Conservation (phyloP, 2,888 invertebrate species). For the Petrolisthes manimaculis region DNA sequence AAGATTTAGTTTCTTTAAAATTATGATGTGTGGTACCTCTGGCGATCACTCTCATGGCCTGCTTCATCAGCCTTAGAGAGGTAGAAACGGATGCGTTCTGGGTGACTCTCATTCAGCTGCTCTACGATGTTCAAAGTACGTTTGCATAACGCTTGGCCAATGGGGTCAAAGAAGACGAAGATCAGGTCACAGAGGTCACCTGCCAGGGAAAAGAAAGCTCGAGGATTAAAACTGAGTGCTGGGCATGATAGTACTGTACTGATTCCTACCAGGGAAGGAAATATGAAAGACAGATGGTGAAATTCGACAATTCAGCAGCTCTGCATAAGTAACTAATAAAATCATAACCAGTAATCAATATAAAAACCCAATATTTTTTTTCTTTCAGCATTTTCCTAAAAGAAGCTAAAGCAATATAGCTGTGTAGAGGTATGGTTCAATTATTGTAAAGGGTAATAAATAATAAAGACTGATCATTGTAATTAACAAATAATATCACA, state of each 20-base stretch:
- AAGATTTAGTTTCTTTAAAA: no score
- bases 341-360: no score
- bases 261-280: neutral
- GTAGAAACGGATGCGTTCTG: slow-evolving; percentile 74
- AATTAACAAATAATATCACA: no score
- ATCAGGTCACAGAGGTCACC: slow-evolving; percentile 73
- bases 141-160: slow-evolving; percentile 75
- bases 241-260: neutral
- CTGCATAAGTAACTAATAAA: no score
- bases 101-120: slow-evolving; percentile 72
- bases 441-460: no score
- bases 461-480: no score
- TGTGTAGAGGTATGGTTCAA: no score
- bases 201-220: slow-evolving; percentile 66
- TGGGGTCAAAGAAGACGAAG: slow-evolving; percentile 76
- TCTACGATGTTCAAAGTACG: slow-evolving; percentile 74
- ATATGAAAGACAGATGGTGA: no score
- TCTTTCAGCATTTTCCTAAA: no score
- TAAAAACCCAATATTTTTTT: no score
- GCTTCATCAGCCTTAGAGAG: slow-evolving; percentile 76
- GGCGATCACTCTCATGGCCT: slow-evolving; percentile 74
- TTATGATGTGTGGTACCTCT: slow-evolving; percentile 68
- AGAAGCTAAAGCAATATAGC: no score
- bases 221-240: neutral
- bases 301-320: no score